These are phyloP conservation scores for Actinemys pallida DNA, from an alignment of 2,113 vertebrate species.

Conservation along the genomic window DNA sequence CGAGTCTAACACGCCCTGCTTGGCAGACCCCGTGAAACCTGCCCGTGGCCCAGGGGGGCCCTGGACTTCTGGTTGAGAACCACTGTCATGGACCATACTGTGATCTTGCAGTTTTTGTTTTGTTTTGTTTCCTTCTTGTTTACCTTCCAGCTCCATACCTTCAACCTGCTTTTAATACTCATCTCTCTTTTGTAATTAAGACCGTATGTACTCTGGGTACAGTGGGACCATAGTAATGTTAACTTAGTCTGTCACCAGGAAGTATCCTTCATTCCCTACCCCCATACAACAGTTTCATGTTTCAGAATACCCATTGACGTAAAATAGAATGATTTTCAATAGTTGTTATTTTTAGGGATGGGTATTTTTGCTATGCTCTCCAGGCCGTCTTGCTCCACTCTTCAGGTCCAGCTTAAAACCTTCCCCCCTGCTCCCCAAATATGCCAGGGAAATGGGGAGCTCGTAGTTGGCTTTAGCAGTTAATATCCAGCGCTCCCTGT, in stretches of 20 bases:
- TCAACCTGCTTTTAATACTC: neutral
- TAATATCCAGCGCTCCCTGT: neutral
- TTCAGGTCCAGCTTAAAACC: neutral
- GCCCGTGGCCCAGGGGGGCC: too few relatives aligned
- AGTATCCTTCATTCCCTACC: fast-evolving
- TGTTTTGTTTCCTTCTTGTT: neutral
- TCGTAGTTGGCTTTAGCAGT: neutral
- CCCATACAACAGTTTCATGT: neutral
- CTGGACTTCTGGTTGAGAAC: too few relatives aligned
- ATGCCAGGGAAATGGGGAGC: neutral
- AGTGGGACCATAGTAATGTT: neutral
- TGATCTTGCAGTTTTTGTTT: neutral
- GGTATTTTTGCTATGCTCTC: neutral
- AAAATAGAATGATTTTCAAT: neutral
- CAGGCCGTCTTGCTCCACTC: neutral
- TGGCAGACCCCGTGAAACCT: too few relatives aligned
- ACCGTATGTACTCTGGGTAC: neutral
- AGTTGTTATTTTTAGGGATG: neutral
- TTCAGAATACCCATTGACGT: neutral
- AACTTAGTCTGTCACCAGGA: neutral
- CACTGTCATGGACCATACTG: neutral
- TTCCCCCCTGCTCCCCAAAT: neutral
- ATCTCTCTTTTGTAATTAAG: neutral
- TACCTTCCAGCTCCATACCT: neutral
- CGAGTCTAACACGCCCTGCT: too few relatives aligned